A percentile compares a stretch with the other conserved stretches of the same genome.
phyloP scores from a whole-genome alignment of 1,140 invertebrate genomes.

The Drosophila ohnishii region DNA sequence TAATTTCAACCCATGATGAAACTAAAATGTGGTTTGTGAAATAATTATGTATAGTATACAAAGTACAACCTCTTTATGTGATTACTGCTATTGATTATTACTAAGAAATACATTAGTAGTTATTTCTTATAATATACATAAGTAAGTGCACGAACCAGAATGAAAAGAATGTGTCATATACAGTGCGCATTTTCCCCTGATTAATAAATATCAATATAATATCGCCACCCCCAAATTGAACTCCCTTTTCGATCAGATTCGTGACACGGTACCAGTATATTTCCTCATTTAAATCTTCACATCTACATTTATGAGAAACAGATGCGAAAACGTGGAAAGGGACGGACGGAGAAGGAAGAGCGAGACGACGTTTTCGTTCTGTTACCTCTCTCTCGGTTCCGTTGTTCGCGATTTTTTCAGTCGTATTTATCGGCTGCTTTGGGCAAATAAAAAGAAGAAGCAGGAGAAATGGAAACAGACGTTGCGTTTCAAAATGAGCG shows the following conservation, averaged over 20 bases:
- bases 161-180: background rate
- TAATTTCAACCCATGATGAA: conserved; percentile 13
- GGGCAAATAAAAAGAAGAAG: conserved; percentile 15
- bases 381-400: conserved; percentile 16
- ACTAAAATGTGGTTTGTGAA: background rate
- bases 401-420: conserved; percentile 26
- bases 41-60: background rate
- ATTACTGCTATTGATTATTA: conserved; percentile 1
- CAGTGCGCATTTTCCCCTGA: too few relatives aligned
- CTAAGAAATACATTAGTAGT: background rate
- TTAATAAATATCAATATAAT: background rate
- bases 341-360: background rate
- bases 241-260: conserved; percentile 12
- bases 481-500: conserved; percentile 50
- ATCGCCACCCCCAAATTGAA: background rate
- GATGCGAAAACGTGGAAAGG: conserved; percentile 30
- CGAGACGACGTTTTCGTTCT: conserved; percentile 19
- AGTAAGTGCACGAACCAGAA: conserved; percentile 3
- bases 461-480: conserved; percentile 43
- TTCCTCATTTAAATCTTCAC: conserved; percentile 40
- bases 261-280: conserved; percentile 30
- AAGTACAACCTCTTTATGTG: background rate
- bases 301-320: conserved; percentile 31
- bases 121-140: background rate
- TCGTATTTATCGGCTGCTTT: conserved; percentile 42